These are phyloP conservation scores for Blastobasis lacticolella DNA, from an alignment of 2,888 invertebrate genomes.

Conservation along the genomic window DNA sequence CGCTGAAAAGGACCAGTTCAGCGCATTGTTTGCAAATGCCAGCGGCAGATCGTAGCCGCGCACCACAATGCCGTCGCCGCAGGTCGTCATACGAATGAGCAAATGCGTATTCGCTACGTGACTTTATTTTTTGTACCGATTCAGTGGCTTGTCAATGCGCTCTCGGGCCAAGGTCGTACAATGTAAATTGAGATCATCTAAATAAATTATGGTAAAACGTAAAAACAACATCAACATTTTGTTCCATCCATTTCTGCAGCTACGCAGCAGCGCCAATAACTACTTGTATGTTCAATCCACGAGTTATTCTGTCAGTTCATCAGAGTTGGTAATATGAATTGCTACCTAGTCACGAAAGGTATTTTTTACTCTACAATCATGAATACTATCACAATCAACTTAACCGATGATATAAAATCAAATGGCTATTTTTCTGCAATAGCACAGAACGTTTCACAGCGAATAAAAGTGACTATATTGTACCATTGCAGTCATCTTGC, in stretches of 20 bases:
- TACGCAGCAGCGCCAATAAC: no score
- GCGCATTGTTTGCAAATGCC: slow-evolving; percentile 35
- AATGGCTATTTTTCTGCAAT: no score
- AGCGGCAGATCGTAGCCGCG: slow-evolving; percentile 11
- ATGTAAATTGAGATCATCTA: slow-evolving; percentile 15
- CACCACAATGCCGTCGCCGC: slow-evolving; percentile 15
- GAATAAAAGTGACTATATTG: no score
- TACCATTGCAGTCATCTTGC: no score
- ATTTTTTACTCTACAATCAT: no score
- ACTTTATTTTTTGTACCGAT: slow-evolving; percentile 19
- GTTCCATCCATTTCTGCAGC: background rate
- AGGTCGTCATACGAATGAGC: slow-evolving; percentile 12
- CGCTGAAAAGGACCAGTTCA: slow-evolving; percentile 35
- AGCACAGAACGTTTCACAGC: no score
- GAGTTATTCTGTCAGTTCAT: no score
- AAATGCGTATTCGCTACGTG: slow-evolving; percentile 17
- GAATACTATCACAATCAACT: no score
- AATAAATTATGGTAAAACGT: slow-evolving; percentile 1
- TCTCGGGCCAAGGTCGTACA: slow-evolving; percentile 23
- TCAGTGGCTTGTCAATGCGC: slow-evolving; percentile 17
- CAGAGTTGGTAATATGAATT: no score
- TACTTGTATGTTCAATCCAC: background rate
- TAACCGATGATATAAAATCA: no score
- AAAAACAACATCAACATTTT: background rate
- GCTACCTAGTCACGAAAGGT: no score